Conservation (phyloP, 2,797 vertebrate species). For the Clarias platycephalus region DNA sequence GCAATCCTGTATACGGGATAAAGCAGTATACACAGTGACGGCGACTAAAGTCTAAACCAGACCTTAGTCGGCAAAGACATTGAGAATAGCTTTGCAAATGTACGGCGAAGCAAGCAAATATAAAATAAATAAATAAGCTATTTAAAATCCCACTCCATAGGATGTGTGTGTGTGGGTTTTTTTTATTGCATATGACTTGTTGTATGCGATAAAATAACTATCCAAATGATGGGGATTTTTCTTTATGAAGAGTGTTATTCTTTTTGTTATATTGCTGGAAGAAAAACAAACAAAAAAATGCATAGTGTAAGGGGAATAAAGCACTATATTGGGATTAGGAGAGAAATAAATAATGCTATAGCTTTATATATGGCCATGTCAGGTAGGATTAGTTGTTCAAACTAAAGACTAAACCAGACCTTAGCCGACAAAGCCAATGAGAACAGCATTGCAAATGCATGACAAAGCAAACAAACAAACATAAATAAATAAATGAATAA, state of each 20-base stretch:
- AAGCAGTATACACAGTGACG: no score
- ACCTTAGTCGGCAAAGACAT: background rate
- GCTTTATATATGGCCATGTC: background rate
- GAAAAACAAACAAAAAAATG: background rate
- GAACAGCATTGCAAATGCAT: background rate
- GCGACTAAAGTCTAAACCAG: background rate
- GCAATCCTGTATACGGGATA: no score
- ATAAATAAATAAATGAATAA: no score
- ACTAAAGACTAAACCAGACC: background rate
- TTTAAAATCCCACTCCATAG: no score
- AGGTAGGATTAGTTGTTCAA: slow-evolving; percentile 31
- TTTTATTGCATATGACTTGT: background rate
- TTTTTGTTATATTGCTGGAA: background rate
- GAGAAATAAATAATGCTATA: background rate
- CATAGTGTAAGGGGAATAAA: background rate
- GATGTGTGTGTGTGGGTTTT: background rate
- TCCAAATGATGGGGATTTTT: no score
- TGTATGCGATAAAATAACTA: background rate
- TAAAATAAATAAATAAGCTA: background rate
- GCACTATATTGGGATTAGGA: background rate
- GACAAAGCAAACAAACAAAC: background rate
- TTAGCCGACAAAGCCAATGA: background rate
- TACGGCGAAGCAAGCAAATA: background rate
- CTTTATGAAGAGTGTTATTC: background rate
- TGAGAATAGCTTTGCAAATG: background rate